Percentiles rank a stretch among this genome's conserved stretches.
Evolutionary conservation across 2,797 vertebrate species (phyloP).

Genomic region (Knipowitschia caucasica): DNA sequence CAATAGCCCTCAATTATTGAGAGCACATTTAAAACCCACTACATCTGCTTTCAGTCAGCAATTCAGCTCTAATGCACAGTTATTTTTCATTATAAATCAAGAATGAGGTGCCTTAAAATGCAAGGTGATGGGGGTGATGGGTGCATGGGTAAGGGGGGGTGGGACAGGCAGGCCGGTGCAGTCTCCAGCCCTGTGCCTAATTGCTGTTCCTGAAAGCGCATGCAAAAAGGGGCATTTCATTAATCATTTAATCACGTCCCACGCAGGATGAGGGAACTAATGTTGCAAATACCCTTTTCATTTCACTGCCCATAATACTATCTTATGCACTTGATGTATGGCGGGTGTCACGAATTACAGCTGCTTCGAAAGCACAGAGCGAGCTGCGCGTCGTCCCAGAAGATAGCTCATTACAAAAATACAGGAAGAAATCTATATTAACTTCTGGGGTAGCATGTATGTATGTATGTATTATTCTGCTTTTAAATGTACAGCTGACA

Average conservation of each 20-base stretch:
- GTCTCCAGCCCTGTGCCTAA: constrained; percentile 91
- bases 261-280: constrained; percentile 99
- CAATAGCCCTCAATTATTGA: constrained; percentile 87
- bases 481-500: constrained; percentile 18
- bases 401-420: constrained; percentile 88
- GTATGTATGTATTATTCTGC: constrained; percentile 52
- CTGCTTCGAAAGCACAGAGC: constrained; percentile 93
- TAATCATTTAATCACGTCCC: constrained; percentile 99
- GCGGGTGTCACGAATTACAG: constrained; percentile 99
- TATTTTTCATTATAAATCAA: constrained; percentile 94
- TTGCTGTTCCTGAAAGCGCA: constrained; percentile 99
- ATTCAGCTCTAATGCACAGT: constrained; percentile 88
- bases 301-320: constrained; percentile 98
- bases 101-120: constrained; percentile 88
- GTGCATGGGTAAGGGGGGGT: constrained; percentile 43
- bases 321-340: constrained; percentile 98
- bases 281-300: constrained; percentile 99
- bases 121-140: constrained; percentile 35
- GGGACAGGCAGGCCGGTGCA: constrained; percentile 66
- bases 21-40: constrained; percentile 84
- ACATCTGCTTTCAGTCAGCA: constrained; percentile 69
- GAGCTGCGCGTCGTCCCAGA: constrained; percentile 83
- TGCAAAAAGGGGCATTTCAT: constrained; percentile 97
- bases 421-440: constrained; percentile 77
- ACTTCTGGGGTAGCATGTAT: too few species aligned